Evolutionary conservation across 1,140 invertebrate genomes (phyloP).

Genomic region (Lucilia sericata): DNA sequence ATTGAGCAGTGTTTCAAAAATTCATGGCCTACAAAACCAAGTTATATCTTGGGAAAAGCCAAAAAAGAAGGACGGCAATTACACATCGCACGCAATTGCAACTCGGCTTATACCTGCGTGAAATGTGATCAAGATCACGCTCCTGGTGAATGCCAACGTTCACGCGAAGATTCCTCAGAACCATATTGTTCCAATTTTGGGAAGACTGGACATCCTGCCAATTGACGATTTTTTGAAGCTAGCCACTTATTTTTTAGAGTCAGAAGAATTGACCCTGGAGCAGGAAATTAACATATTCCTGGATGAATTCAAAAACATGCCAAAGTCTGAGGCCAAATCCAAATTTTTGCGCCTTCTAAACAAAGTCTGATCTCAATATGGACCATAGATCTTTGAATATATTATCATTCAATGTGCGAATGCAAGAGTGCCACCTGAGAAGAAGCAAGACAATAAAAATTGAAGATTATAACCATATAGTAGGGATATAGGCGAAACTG

Average conservation of each 20-base stretch:
- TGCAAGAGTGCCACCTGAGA: too few species aligned
- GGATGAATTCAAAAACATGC: not conserved
- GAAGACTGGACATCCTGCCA: not conserved
- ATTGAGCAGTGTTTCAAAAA: not conserved
- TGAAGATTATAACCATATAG: too few species aligned
- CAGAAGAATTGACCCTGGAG: not conserved
- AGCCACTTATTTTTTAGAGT: not conserved
- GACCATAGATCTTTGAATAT: conserved; percentile 6
- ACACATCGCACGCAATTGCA: not conserved
- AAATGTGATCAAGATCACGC: not conserved
- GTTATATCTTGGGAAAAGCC: not conserved
- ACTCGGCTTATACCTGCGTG: not conserved
- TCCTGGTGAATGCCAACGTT: not conserved
- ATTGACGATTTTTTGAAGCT: not conserved
- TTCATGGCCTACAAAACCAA: not conserved
- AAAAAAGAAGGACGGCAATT: not conserved
- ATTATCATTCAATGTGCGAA: too few species aligned
- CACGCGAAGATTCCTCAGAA: too few species aligned
- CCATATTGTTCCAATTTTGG: not conserved
- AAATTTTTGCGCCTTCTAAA: conserved; percentile 22
- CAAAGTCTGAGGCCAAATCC: not conserved
- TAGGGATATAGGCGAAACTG: too few species aligned
- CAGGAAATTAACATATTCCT: not conserved
- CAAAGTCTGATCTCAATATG: conserved; percentile 7
- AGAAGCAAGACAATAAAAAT: too few species aligned